A percentile compares a stretch with the other conserved stretches of the same genome.
Evolutionary conservation across 2,797 vertebrate species (phyloP).

Genomic region (Bovichtus variegatus): DNA sequence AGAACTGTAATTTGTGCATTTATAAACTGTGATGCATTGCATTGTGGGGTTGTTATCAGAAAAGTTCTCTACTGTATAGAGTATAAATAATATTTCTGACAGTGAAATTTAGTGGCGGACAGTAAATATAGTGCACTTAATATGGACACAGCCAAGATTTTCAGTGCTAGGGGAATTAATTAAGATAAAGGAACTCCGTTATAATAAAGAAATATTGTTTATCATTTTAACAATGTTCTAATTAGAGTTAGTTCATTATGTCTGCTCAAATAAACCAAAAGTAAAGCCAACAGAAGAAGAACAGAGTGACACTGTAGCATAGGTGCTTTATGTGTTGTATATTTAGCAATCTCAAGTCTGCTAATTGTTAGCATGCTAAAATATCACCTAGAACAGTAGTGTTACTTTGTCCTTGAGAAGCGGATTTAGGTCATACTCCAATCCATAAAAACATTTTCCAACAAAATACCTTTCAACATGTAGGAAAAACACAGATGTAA

Average conservation of each 20-base stretch:
- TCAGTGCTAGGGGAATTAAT: not conserved
- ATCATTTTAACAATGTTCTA: not conserved
- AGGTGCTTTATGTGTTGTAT: not conserved
- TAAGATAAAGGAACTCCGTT: too few species aligned
- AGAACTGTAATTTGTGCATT: too few species aligned
- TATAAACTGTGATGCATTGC: too few species aligned
- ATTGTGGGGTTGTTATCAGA: not conserved
- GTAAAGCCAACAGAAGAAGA: not conserved
- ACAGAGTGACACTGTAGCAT: not conserved
- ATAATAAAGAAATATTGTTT: not conserved
- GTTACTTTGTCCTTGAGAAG: not conserved
- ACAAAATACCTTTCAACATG: too few species aligned
- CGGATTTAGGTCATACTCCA: not conserved
- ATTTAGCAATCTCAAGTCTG: not conserved
- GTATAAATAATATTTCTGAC: too few species aligned
- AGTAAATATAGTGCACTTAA: not conserved
- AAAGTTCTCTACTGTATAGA: too few species aligned
- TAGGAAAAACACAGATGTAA: not conserved
- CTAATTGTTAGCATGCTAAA: constrained; percentile 2
- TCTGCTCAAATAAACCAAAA: not conserved
- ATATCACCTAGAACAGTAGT: not conserved
- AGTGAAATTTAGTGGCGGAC: too few species aligned
- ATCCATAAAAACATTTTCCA: not conserved
- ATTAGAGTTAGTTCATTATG: not conserved
- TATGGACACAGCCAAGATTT: not conserved